Percentiles rank a stretch among this genome's conserved stretches.
Conservation (phyloP, 2,113 vertebrate species). For the Daubentonia madagascariensis region DNA sequence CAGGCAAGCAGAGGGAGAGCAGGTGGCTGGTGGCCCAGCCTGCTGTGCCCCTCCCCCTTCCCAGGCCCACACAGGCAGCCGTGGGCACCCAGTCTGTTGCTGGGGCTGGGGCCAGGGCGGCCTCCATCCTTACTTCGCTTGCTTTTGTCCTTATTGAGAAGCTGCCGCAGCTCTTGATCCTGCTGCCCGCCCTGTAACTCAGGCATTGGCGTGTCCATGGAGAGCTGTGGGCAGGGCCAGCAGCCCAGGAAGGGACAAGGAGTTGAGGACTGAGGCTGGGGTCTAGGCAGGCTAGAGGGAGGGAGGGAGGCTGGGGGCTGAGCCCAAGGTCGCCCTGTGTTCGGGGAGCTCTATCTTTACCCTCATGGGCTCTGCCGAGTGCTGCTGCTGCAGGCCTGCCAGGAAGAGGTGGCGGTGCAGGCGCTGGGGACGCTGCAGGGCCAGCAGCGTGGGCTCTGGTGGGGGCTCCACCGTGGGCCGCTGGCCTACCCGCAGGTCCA, state of each 20-base stretch:
- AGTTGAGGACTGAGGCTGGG: neutral
- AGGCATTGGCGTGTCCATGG: constrained; percentile 84
- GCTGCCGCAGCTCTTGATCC: constrained; percentile 88
- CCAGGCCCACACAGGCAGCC: fast-evolving
- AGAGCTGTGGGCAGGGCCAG: constrained; percentile 81
- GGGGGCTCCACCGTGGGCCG: constrained; percentile 82
- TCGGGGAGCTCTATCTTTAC: constrained; percentile 19
- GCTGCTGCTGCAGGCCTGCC: constrained; percentile 86
- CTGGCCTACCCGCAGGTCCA: constrained; percentile 94
- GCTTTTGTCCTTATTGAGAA: constrained; percentile 91
- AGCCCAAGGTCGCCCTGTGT: neutral
- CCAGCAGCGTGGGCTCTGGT: constrained; percentile 86
- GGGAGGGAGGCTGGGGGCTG: neutral
- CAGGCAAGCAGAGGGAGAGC: neutral
- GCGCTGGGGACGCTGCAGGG: constrained; percentile 85
- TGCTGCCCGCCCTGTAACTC: constrained; percentile 85
- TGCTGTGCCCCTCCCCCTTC: neutral
- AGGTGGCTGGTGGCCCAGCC: neutral
- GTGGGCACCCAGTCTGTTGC: neutral
- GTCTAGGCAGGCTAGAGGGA: neutral
- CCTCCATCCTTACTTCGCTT: constrained; percentile 88
- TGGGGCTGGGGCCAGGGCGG: neutral
- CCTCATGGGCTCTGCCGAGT: constrained; percentile 59
- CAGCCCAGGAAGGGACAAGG: neutral
- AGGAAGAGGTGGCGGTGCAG: constrained; percentile 87